Conservation (phyloP, 2,113 vertebrate genomes). For the Mungos mungo region DNA sequence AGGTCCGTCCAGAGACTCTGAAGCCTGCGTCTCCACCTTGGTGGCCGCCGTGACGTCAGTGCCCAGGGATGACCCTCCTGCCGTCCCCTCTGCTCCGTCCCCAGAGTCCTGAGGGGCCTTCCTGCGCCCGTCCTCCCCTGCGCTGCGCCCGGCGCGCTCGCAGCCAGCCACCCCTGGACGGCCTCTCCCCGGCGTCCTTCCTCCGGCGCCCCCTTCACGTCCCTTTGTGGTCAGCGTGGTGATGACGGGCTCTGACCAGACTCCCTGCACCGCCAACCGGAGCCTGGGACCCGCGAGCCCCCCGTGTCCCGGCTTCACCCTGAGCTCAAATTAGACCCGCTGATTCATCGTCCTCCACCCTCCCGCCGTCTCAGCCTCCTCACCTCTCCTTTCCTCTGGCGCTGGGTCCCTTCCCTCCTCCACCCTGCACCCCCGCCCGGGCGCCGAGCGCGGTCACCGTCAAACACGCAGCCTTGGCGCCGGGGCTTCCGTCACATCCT, state of each 20-base stretch:
- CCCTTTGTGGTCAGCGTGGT: not conserved
- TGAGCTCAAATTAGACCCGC: fast-evolving
- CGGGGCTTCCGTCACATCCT: not conserved
- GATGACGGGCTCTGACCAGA: fast-evolving
- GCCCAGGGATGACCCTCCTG: fast-evolving
- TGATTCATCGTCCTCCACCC: not conserved
- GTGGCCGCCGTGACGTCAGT: fast-evolving
- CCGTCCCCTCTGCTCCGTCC: fast-evolving
- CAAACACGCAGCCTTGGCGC: fast-evolving
- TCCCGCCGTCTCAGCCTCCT: not conserved
- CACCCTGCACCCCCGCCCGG: fast-evolving
- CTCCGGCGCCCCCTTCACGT: fast-evolving
- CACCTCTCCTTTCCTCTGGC: fast-evolving
- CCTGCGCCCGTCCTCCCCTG: fast-evolving
- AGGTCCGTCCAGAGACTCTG: fast-evolving
- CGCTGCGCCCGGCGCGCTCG: fast-evolving
- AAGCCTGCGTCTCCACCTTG: not conserved
- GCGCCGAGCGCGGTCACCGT: fast-evolving
- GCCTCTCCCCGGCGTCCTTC: not conserved
- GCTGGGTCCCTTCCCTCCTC: fast-evolving
- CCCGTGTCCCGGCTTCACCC: not conserved
- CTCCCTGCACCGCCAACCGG: fast-evolving
- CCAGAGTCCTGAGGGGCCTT: not conserved
- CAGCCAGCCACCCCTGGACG: fast-evolving
- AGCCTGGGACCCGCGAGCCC: fast-evolving